Base-by-base conservation (phyloP, 2,888 invertebrate species). In the Mimas tiliae region DNA sequence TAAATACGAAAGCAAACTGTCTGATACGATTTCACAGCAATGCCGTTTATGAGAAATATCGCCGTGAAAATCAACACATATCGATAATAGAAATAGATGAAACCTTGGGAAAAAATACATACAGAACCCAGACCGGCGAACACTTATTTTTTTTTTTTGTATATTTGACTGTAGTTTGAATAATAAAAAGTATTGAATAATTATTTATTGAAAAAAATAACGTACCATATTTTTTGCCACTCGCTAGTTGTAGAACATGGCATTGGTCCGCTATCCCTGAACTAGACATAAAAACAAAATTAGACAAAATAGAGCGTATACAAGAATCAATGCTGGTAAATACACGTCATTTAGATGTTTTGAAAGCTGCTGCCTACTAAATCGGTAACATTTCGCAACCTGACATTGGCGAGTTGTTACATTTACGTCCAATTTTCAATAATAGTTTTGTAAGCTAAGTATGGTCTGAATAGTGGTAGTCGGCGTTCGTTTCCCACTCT, bases 401-500 rank as follows among this genome's bases (percentile, higher is more conserved):
- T 58, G 42, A 58, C 58, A 58, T 55, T 55, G 38, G 38, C 19
- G 38, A 58, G 34, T 58, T 58, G 55, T 38, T 16, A 38, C 55
- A 58, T 58, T 58, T 55, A 42, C 19, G 58, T 58, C 19, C 58
- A 58, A 58, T 58, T 58, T 58, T 58, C 58, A 58, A 58, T 58
- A 58, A 58, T 58, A 19, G 42, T 58, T 58, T 58, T 58, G 58
- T 58, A 21, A 27, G 11, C 27, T 45, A 64, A 53, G 21, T 64
- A 11, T 64, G 51, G 27, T 27, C 33, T 58, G 55, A 55, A 65
- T 47, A 21, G 55, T 58, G 14, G 48, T 58, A 14, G 55, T 65
- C 38, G 19, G 58, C 58, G 19, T 48, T 65, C 67, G 71, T 69
- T 70, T 66, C 45, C 68, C 71, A 72, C 69, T 70, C 68, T 66